Base-by-base conservation (phyloP, 2,113 vertebrate species). In the Chaenocephalus aceratus region DNA sequence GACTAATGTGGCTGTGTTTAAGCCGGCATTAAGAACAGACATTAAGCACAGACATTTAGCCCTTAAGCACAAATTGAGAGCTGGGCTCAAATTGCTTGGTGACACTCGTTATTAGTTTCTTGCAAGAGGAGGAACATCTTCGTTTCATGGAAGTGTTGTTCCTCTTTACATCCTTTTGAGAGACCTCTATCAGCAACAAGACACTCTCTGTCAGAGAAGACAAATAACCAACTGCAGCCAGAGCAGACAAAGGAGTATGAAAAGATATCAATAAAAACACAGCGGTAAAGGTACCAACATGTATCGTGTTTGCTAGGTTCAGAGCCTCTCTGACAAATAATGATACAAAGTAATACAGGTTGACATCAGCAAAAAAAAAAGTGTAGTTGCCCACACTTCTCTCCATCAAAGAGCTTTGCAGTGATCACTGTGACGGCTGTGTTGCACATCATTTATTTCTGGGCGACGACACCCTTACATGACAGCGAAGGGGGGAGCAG, bases 21-120 rank as follows among this genome's bases (percentile, higher is more conserved):
- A 53, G 18, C 16, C 0, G 61, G 85, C 66, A 69, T 76, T 77
- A 86, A 73, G 49, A 6, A 51, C 49, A 51, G 51, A 86, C 65
- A 62, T 72, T 79, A 89, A 75, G 67, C 45, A 51, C 23, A 81
- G 63, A 66, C 72, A 77, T 79, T 79, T 54, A 76, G 65, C 64
- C 54, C 48, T 64, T 36, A 61, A 75, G 70, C 45, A 26, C 58
- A 80, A 80, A 86, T 86, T 80, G 79, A 76, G 63, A 85, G 53
- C 13, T 12, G 36, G 54, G 46, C 73, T 73, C 58, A 83, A 84
- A 85, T 86, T 62, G 70, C 52, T 72, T 23, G 1, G 23, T 79
- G 77, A 81, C 82, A 75, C 18, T 41, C 67, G 48, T 21, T 63
- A 73, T 86, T 83, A 67, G 71, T 48, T 53, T 77, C 67, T 6